phyloP scores from a whole-genome alignment of 2,113 vertebrate genomes.

The Alligator mississippiensis region DNA sequence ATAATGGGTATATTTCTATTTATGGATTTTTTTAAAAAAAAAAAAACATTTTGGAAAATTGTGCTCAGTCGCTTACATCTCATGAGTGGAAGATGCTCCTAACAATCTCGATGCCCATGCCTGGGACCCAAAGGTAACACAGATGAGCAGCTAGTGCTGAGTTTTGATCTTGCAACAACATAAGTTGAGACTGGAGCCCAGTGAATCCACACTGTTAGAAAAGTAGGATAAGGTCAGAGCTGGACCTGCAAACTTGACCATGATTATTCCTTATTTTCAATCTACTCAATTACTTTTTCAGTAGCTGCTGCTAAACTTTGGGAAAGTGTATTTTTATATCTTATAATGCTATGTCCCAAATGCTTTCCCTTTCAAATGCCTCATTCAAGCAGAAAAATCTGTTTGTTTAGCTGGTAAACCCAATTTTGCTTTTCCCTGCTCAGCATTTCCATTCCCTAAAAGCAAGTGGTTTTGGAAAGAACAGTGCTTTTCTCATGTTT shows the following conservation, averaged over 20 bases:
- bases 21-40: neutral
- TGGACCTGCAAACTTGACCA: neutral
- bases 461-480: rapidly evolving
- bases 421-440: neutral
- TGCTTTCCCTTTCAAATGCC: neutral
- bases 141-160: rapidly evolving
- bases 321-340: neutral
- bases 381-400: neutral
- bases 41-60: neutral
- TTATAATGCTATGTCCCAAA: neutral
- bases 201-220: neutral
- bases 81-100: neutral
- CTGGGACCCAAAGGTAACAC: neutral
- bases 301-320: neutral
- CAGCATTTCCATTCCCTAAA: neutral
- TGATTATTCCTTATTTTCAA: neutral
- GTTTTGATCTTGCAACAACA: neutral
- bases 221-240: neutral
- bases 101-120: constrained; percentile 14
- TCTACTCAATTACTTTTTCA: neutral
- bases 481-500: neutral
- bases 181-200: neutral
- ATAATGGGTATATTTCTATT: constrained; percentile 57
- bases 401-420: neutral
- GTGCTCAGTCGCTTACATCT: neutral